These are phyloP conservation scores for Pimpla rufipes DNA, from an alignment of 2,888 invertebrate species.

Conservation along the genomic window DNA sequence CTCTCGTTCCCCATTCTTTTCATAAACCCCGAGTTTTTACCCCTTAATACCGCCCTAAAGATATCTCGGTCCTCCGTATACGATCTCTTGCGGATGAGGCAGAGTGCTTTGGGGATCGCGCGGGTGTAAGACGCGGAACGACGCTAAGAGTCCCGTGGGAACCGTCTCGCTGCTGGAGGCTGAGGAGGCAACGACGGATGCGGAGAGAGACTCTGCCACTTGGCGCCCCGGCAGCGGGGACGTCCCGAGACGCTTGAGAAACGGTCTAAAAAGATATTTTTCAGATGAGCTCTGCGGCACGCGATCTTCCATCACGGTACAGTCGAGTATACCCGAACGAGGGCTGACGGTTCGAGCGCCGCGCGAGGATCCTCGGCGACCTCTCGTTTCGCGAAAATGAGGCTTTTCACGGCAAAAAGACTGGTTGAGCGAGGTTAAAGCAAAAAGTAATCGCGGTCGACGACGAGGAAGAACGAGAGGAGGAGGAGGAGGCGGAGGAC, in stretches of 20 bases:
- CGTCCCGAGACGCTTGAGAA: conserved; percentile 1
- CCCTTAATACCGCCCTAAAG: conserved; percentile 5
- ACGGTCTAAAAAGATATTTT: conserved; percentile 43
- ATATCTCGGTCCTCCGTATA: conserved; percentile 12
- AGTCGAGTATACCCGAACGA: conserved; percentile 7
- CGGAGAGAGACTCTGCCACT: conserved; percentile 14
- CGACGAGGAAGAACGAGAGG: conserved; percentile 24
- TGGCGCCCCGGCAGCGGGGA: conserved; percentile 3
- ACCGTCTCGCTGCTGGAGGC: conserved; percentile 11
- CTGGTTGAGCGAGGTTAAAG: conserved; percentile 13
- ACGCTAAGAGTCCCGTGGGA: conserved; percentile 46
- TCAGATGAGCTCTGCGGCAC: conserved; percentile 33
- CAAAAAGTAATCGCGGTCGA: conserved; percentile 30
- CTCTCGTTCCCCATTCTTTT: not conserved
- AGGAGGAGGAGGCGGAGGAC: no score
- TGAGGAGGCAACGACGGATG: not conserved
- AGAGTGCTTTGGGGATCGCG: conserved; percentile 15
- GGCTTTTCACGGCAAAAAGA: conserved; percentile 6
- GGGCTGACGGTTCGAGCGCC: not conserved
- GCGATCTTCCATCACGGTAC: conserved; percentile 24
- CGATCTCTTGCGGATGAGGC: conserved; percentile 21
- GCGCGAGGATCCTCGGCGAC: not conserved
- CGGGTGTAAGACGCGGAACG: conserved; percentile 20
- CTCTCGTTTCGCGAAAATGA: conserved; percentile 32
- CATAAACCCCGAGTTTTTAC: not conserved